Base-by-base conservation (phyloP, 2,888 invertebrate species). In the Napeogenes inachia region DNA sequence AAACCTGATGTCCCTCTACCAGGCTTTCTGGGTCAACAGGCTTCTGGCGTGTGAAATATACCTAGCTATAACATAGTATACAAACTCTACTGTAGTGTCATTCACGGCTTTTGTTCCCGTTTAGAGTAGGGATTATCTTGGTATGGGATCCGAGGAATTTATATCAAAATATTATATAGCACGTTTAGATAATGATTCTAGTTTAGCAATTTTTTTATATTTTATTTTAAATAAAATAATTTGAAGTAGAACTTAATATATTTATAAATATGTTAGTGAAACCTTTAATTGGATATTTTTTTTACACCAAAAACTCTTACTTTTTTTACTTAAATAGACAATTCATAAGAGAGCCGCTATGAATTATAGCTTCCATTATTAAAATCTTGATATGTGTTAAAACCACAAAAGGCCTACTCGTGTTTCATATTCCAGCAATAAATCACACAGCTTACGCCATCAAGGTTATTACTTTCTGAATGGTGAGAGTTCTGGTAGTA, bases 381-480 rank as follows among this genome's bases (percentile, higher is more conserved):
- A 68, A 69, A 68, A 69, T 65, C 63, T 65, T 64, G 64, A 68
- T 66, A 68, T 63, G 64, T 63, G 66, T 69, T 69, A 69, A 69
- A 69, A 68, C 66, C 69, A 62, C 68, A 68, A 66, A 68, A 63
- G 69, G 68, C 64, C 66, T 61, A 57, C 66, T 69, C 64, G 64
- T 65, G 67, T 70, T 69, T 72, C 73, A 73, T 75, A 75, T 72
- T 71, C 69, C 63, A 57, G 56, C 54, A 60, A 73, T 75, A 74
- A 73, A 75, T 74, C 71, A 71, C 62, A 46, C 60, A 60, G 70
- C 71, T 71, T 70, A 73, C 70, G 70, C 68, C 71, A 71, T 70
- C 69, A 70, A 62, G 65, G 69, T 68, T 71, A 71, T 75, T 72
- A 69, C 69, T 68, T 65, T 73, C 70, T 71, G 72, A 68, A 73